Conservation (phyloP, 2,113 vertebrate genomes). For the Anser brachyrhynchus region DNA sequence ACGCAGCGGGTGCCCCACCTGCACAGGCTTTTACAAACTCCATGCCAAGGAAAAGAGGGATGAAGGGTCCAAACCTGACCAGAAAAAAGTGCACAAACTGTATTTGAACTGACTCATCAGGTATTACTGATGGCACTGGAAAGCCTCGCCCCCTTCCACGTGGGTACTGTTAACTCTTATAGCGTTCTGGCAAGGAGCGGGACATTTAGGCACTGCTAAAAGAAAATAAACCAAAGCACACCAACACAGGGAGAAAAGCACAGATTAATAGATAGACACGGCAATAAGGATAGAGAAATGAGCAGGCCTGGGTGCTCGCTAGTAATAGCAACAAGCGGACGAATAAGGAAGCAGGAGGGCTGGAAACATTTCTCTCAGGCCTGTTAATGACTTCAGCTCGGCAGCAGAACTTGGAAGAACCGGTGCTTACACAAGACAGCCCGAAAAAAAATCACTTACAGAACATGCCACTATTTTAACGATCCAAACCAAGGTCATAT, state of each 20-base stretch:
- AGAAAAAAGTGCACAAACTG: background rate
- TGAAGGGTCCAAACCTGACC: background rate
- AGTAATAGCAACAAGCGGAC: background rate
- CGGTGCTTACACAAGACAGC: background rate
- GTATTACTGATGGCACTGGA: background rate
- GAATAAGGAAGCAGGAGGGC: background rate
- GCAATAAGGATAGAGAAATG: background rate
- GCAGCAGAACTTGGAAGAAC: background rate
- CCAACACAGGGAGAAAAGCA: background rate
- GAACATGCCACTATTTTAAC: background rate
- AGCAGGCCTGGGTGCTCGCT: background rate
- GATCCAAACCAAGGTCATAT: background rate
- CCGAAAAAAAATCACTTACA: background rate
- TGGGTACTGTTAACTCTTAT: accelerated
- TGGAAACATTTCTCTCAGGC: background rate
- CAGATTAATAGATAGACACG: background rate
- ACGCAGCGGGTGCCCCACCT: accelerated
- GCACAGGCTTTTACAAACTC: background rate
- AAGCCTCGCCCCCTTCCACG: background rate
- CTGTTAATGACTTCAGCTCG: background rate
- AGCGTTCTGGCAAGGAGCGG: background rate
- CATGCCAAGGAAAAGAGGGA: accelerated
- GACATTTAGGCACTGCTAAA: background rate
- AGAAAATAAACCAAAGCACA: background rate
- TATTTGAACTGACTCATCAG: background rate